A percentile compares a stretch with the other conserved stretches of the same genome.
Conservation (phyloP, 1,140 invertebrate genomes). For the Drosophila nikananu region DNA sequence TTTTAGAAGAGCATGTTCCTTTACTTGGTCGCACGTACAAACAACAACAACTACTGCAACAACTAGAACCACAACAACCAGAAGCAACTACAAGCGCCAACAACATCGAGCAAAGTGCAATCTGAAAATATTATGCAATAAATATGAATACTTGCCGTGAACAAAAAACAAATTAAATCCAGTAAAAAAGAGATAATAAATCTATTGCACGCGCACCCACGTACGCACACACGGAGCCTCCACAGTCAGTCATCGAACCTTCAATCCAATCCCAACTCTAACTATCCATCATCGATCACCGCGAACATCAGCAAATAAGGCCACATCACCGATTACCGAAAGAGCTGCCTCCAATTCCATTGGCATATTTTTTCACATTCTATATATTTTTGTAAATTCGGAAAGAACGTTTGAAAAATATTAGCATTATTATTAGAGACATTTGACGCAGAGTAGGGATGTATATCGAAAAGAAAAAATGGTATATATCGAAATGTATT, state of each 20-base stretch:
- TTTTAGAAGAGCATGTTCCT: slow-evolving; percentile 88
- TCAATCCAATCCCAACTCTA: slow-evolving; percentile 22
- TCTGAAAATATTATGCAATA: slow-evolving; percentile 34
- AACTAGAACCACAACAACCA: slow-evolving; percentile 43
- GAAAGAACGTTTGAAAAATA: not conserved
- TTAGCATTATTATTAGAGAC: not conserved
- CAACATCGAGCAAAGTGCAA: slow-evolving; percentile 47
- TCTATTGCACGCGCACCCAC: slow-evolving; percentile 19
- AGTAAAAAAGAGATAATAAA: slow-evolving; percentile 3
- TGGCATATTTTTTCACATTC: slow-evolving; percentile 6
- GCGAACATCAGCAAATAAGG: slow-evolving; percentile 26
- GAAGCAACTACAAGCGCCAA: slow-evolving; percentile 39
- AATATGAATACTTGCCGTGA: not conserved
- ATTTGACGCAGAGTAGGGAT: not conserved
- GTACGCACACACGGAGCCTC: slow-evolving; percentile 23
- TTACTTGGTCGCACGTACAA: slow-evolving; percentile 86
- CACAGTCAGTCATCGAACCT: slow-evolving; percentile 34
- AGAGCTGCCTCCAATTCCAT: not conserved
- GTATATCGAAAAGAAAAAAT: not conserved
- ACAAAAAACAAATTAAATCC: not conserved
- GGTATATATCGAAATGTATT: not conserved
- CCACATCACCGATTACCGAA: slow-evolving; percentile 16
- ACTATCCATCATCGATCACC: slow-evolving; percentile 30
- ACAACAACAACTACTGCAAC: slow-evolving; percentile 67
- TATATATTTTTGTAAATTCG: not conserved